Evolutionary conservation across 92 coral and sea anemone species (phyloP).

Genomic region (Zoanthus sociatus): DNA sequence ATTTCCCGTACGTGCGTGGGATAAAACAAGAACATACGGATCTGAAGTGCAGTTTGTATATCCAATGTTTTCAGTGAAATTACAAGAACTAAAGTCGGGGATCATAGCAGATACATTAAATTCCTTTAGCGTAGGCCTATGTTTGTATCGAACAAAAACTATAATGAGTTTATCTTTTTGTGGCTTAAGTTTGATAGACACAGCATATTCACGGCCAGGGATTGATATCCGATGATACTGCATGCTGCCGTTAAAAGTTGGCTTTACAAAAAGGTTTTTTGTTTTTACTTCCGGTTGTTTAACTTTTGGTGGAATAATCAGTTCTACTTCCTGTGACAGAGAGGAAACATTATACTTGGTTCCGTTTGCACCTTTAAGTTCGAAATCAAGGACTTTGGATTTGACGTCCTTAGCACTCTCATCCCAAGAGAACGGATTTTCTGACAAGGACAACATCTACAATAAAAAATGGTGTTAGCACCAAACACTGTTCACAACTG

Average conservation of each 20-base stretch:
- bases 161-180: slow-evolving; percentile 51
- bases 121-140: slow-evolving; percentile 68
- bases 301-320: slow-evolving; percentile 62
- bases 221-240: slow-evolving; percentile 72
- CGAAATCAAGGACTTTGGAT: slow-evolving; percentile 81
- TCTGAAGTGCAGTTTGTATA: slow-evolving; percentile 70
- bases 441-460: slow-evolving; percentile 67
- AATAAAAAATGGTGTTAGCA: neutral
- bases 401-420: slow-evolving; percentile 71
- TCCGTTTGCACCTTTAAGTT: slow-evolving; percentile 72
- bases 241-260: slow-evolving; percentile 80
- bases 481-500: too few relatives aligned
- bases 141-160: slow-evolving; percentile 69
- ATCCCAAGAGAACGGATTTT: slow-evolving; percentile 89
- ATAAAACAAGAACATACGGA: slow-evolving; percentile 69
- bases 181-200: slow-evolving; percentile 67
- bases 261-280: slow-evolving; percentile 67
- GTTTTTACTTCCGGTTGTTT: slow-evolving; percentile 12
- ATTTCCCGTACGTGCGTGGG: slow-evolving; percentile 71
- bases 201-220: slow-evolving; percentile 79
- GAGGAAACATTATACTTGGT: slow-evolving; percentile 55
- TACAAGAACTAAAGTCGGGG: slow-evolving; percentile 77
- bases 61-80: slow-evolving; percentile 21
- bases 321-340: slow-evolving; percentile 65
- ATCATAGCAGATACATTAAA: slow-evolving; percentile 66